phyloP scores from a whole-genome alignment of 2,797 vertebrate genomes.

The Chelon labrosus region DNA sequence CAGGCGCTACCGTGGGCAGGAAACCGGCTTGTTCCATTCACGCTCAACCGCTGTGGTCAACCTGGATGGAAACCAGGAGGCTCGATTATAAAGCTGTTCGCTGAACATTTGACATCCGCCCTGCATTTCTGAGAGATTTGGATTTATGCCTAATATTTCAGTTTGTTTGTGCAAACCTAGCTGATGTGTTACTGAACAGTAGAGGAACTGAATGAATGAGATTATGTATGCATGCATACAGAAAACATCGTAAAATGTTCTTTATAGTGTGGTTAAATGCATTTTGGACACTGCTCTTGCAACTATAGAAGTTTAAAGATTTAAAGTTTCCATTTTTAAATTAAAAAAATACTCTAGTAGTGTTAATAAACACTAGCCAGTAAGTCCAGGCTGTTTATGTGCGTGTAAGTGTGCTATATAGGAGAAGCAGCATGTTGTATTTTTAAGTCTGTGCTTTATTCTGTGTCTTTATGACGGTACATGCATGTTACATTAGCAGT shows the following conservation, averaged over 20 bases:
- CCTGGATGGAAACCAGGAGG: slow-evolving; percentile 15
- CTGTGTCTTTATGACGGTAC: slow-evolving; percentile 14
- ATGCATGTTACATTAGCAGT: slow-evolving; percentile 52
- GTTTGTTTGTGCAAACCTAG: neutral
- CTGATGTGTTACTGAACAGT: neutral
- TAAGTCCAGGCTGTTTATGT: neutral
- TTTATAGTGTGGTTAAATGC: too few relatives aligned
- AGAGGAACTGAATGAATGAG: neutral
- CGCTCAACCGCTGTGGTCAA: slow-evolving; percentile 23
- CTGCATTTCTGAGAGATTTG: neutral
- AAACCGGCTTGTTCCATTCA: slow-evolving; percentile 39
- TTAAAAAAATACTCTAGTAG: too few relatives aligned
- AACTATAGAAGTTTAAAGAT: too few relatives aligned
- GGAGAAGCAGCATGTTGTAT: too few relatives aligned
- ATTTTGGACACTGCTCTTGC: too few relatives aligned
- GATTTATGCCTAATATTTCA: neutral
- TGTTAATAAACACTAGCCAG: neutral
- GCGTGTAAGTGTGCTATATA: too few relatives aligned
- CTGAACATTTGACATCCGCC: neutral
- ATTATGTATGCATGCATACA: neutral
- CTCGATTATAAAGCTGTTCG: slow-evolving; percentile 5
- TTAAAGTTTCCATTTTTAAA: too few relatives aligned
- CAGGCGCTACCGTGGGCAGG: slow-evolving; percentile 51
- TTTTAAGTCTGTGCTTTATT: neutral
- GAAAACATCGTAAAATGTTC: too few relatives aligned